Base-by-base conservation (phyloP, 1,140 invertebrate species). In the Psilanteris sp. region DNA sequence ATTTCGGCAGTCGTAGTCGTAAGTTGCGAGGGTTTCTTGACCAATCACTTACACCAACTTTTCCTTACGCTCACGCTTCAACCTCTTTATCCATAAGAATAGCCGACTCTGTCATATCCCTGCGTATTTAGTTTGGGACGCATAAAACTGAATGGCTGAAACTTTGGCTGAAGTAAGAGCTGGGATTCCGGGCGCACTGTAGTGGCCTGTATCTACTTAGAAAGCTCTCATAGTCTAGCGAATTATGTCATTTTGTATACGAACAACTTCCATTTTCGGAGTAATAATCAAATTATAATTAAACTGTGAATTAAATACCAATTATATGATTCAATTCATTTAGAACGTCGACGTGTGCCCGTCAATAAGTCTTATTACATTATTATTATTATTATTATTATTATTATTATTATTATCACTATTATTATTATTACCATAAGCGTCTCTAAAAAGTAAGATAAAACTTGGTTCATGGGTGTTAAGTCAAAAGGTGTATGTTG, bases 111-210 rank as follows among this genome's bases (percentile, higher is more conserved):
- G 79, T 75, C 48, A 77, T 78, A 75, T 79, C 71, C 66, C 79
- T 71, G 66, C 67, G 82, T 83, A 84, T 85, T 84, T 84, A 81
- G 81, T 75, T 71, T 41, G 72, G 41, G 59, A 52, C 54, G 76
- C 79, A 83, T 87, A 86, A 87, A 87, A 85, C 73, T 76, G 74
- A 86, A 87, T 85, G 70, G 80, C 71, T 79, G 64, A 75, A 86
- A 85, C 79, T 87, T 87, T 80, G 72, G 72, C 29, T 80, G 75
- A 85, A 68, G 66, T 84, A 84, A 83, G 83, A 82, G 77, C 64
- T 61, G 43, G 73, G 55, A 68, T 72, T 59, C 57, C 46, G 46
- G 44, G 68, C 46, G 66, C 39, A 54, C 50, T 44, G 50, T 34
- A 61, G 48, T 70, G 27, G 54, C 48, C 64, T 73, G 68, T 68